phyloP scores from a whole-genome alignment of 2,888 invertebrate species.

The Pseudanteris insignis region DNA sequence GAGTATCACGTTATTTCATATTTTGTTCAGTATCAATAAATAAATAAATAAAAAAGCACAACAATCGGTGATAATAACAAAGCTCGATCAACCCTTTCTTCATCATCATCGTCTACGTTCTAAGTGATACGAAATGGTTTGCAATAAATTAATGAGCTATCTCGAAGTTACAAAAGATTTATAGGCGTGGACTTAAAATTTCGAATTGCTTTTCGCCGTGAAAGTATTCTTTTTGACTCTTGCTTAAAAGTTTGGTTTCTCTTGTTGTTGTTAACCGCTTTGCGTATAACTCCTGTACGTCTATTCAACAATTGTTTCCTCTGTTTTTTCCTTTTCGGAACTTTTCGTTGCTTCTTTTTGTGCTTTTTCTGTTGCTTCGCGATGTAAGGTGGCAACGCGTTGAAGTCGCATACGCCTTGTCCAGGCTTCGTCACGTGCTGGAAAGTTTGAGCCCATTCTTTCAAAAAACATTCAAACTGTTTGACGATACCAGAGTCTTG shows the following conservation, averaged over 20 bases:
- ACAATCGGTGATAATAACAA: no score
- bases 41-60: no score
- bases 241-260: slow-evolving; percentile 47
- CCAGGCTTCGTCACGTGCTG: slow-evolving; percentile 60
- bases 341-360: slow-evolving; percentile 48
- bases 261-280: slow-evolving; percentile 32
- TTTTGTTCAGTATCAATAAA: no score
- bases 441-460: slow-evolving; percentile 71
- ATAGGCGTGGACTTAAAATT: no score
- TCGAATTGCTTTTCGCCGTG: slow-evolving; percentile 15
- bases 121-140: not conserved
- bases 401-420: slow-evolving; percentile 57
- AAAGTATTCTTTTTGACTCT: slow-evolving; percentile 45
- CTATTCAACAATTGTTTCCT: slow-evolving; percentile 41
- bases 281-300: slow-evolving; percentile 46
- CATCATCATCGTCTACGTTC: no score
- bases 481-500: slow-evolving; percentile 73
- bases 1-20: no score
- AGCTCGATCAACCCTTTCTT: no score
- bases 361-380: not conserved
- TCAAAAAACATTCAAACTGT: slow-evolving; percentile 71
- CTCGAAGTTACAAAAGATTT: no score
- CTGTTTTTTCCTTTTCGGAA: slow-evolving; percentile 8
- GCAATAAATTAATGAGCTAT: not conserved
- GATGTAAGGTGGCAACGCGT: slow-evolving; percentile 5